Conservation (phyloP, 2,888 invertebrate species). For the Halocaridina rubra region DNA sequence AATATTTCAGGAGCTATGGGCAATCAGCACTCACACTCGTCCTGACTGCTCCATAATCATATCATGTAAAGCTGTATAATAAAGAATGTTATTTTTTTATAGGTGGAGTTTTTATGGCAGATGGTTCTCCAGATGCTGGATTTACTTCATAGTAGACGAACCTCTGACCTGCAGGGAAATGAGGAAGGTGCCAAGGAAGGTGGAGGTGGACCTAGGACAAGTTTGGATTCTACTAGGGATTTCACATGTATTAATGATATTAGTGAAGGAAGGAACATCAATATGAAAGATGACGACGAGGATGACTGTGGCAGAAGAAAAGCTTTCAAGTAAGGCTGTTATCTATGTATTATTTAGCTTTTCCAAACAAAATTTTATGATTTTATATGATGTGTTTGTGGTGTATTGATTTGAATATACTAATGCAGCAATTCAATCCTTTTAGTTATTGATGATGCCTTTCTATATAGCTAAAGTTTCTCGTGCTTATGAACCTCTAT, state of each 20-base stretch:
- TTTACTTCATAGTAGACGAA: slow-evolving; percentile 68
- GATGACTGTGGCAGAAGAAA: slow-evolving; percentile 27
- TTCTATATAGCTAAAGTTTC: too few relatives aligned
- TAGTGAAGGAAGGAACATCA: slow-evolving; percentile 66
- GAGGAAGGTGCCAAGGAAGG: slow-evolving; percentile 27
- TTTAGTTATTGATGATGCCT: too few relatives aligned
- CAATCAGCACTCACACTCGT: too few relatives aligned
- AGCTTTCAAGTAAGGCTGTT: slow-evolving; percentile 35
- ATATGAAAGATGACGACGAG: slow-evolving; percentile 64
- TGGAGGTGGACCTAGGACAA: slow-evolving; percentile 21
- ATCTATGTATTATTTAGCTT: background rate
- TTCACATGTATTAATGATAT: slow-evolving; percentile 68
- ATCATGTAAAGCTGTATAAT: too few relatives aligned
- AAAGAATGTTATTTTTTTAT: background rate
- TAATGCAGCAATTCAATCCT: too few relatives aligned
- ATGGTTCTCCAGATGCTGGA: slow-evolving; percentile 69
- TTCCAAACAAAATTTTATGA: too few relatives aligned
- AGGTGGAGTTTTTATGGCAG: slow-evolving; percentile 74
- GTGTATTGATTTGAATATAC: too few relatives aligned
- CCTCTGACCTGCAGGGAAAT: slow-evolving; percentile 15
- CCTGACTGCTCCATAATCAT: too few relatives aligned
- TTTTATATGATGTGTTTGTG: too few relatives aligned
- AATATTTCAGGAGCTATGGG: too few relatives aligned
- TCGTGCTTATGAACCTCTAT: too few relatives aligned
- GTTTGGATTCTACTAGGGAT: slow-evolving; percentile 60